A percentile compares a stretch with the other conserved stretches of the same genome.
Conservation (phyloP, 2,888 invertebrate species). For the Pogonocherus hispidulus region DNA sequence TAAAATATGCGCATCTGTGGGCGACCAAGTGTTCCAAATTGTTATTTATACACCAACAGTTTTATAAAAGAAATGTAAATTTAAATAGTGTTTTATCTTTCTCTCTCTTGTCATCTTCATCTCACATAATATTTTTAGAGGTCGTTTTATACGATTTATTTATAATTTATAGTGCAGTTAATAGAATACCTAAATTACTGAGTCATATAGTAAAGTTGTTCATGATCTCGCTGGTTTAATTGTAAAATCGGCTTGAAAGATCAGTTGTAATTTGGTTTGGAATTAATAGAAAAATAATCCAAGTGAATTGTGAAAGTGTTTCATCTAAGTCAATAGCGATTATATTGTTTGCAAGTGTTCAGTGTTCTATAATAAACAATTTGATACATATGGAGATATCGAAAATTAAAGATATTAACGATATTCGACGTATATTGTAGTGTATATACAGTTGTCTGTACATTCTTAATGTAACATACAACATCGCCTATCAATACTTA, state of each 20-base stretch:
- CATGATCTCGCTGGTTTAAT: neutral
- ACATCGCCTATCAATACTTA: no score
- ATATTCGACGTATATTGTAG: no score
- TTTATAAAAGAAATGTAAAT: neutral
- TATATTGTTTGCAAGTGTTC: no score
- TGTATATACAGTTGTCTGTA: no score
- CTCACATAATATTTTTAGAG: neutral
- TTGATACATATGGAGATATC: no score
- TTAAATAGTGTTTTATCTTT: neutral
- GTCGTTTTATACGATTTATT: neutral
- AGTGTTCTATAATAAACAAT: no score
- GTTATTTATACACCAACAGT: neutral
- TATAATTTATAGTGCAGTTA: neutral
- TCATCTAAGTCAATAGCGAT: no score
- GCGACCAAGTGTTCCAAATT: conserved; percentile 2
- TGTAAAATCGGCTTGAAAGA: neutral
- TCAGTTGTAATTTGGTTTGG: neutral
- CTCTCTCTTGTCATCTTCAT: neutral
- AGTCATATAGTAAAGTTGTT: neutral
- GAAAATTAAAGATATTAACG: no score
- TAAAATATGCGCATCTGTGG: neutral
- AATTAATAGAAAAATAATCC: no score
- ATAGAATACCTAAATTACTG: neutral
- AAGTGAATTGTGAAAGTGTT: no score
- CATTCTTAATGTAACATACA: no score